Evolutionary conservation across 2,888 invertebrate species (phyloP), one percentile per base, ranked within the genome.

Genomic region (Neoitamus cyanurus): DNA sequence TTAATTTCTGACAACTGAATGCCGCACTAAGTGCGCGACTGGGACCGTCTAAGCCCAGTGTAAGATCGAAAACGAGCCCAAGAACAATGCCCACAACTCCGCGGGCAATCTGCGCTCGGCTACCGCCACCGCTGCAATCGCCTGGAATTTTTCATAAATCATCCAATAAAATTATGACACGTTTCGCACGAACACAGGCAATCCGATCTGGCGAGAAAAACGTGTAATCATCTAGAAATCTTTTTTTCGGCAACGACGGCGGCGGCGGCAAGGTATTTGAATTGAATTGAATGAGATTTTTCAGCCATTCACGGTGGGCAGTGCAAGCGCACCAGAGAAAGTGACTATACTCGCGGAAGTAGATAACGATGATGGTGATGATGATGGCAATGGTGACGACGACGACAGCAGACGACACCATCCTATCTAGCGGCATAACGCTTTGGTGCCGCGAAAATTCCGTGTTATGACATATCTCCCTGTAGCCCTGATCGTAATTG

Each of bases 121-220:
- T 9, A 58, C 58, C 58, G 25, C 58, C 25, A 25, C 15, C 25
- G 7, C 25, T 20, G 58, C 15, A 58, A 58, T 58, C 15, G 25
- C 1, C 2, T 20, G 58, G 25, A 58, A 58, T 58, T 58, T 58
- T 58, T 58, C 58, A 58, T 58, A 58, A 58, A 58, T 58, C 58
- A 58, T 58, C 58, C 58, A 58, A 58, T 58, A 58, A 58, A 58
- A 58, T 58, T 58, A 58, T 58, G 58, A 58, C 25, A 58, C 58
- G 25, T 58, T 58, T 58, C 58, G 58, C 58, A 58, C 58, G 58
- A 58, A 9, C 58, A 58, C 58, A 58, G 58, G 20, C 58, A 58
- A 58, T 58, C 58, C 58, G 58, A 58, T 58, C 58, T 58, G 25
- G 58, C 58, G 58, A 58, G 58, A 58, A 58, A 58, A 58, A 58